Evolutionary conservation across 1,140 invertebrate species (phyloP).

Genomic region (Hirudo medicinalis): DNA sequence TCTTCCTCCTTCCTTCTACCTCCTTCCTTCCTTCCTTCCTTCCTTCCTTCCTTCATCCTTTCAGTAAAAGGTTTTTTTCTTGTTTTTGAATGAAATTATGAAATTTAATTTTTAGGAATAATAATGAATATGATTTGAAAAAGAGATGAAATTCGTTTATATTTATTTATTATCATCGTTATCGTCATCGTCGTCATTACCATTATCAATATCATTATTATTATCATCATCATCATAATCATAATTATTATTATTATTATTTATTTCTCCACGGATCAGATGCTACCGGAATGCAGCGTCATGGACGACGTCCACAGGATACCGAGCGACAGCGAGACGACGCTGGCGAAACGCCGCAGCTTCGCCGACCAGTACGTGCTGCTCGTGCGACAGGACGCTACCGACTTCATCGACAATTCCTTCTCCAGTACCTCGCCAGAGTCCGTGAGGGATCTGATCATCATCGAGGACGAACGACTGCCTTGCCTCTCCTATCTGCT

Average conservation of each 20-base stretch:
- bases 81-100: too few relatives aligned
- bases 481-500: constrained; percentile 20
- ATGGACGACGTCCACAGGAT: constrained; percentile 21
- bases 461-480: constrained; percentile 23
- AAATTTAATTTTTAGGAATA: too few relatives aligned
- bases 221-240: neutral
- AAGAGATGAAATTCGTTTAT: too few relatives aligned
- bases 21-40: too few relatives aligned
- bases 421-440: constrained; percentile 21
- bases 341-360: constrained; percentile 22
- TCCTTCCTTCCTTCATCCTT: too few relatives aligned
- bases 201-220: neutral
- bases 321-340: constrained; percentile 18
- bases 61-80: too few relatives aligned
- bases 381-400: constrained; percentile 23
- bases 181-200: neutral
- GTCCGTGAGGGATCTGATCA: constrained; percentile 20
- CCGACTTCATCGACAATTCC: constrained; percentile 23
- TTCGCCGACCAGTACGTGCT: constrained; percentile 25
- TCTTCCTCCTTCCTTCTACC: too few relatives aligned
- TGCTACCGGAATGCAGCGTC: constrained; percentile 20
- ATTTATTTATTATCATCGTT: neutral
- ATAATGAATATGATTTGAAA: too few relatives aligned
- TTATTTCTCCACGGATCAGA: constrained; percentile 12
- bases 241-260: neutral